Evolutionary conservation across 2,888 invertebrate genomes (phyloP).

Genomic region (Electrophaes corylata): DNA sequence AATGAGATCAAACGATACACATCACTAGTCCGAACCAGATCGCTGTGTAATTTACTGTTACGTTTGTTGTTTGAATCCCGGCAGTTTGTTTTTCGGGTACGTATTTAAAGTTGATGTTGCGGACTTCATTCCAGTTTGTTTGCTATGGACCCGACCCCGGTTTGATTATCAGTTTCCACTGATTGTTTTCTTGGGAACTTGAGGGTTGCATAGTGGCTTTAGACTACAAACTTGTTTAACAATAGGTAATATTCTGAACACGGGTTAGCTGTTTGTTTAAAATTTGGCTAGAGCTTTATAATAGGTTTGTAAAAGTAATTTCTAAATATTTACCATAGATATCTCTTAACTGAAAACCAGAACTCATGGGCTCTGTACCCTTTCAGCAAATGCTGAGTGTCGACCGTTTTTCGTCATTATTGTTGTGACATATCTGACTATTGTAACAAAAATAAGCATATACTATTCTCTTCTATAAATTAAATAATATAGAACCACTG

Average conservation of each 20-base stretch:
- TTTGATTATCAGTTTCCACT: conserved; percentile 30
- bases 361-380: too few species aligned
- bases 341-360: too few species aligned
- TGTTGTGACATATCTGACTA: too few species aligned
- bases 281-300: background rate
- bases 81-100: conserved; percentile 64
- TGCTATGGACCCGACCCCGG: conserved; percentile 38
- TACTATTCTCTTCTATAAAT: too few species aligned
- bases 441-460: too few species aligned
- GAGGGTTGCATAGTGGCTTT: conserved; percentile 2
- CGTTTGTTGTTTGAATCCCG: conserved; percentile 57
- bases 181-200: conserved; percentile 32
- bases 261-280: background rate
- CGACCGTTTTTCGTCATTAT: too few species aligned
- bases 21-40: conserved; percentile 51
- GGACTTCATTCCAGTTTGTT: conserved; percentile 48
- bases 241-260: background rate
- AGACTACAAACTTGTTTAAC: background rate
- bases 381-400: too few species aligned
- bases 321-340: too few species aligned
- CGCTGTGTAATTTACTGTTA: conserved; percentile 74
- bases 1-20: conserved; percentile 3
- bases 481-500: too few species aligned
- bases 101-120: conserved; percentile 53
- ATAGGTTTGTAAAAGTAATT: background rate